Evolutionary conservation across 2,113 vertebrate species (phyloP).

Genomic region (Festucalex cinctus): DNA sequence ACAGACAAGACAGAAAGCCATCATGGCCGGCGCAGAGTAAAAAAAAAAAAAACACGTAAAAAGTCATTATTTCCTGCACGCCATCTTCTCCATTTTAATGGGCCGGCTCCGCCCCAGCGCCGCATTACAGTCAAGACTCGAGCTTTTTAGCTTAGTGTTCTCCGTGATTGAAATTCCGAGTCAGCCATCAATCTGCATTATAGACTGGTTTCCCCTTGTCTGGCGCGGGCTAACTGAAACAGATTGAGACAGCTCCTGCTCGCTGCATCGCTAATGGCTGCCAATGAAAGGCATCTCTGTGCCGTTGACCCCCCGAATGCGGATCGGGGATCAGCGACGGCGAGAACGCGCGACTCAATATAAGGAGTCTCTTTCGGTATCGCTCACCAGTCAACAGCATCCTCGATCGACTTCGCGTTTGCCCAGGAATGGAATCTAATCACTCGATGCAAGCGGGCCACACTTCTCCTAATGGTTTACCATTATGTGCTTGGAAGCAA

Average conservation of each 20-base stretch:
- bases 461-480: conserved; percentile 62
- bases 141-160: conserved; percentile 60
- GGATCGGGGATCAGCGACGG: conserved; percentile 62
- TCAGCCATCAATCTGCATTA: conserved; percentile 74
- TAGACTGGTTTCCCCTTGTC: conserved; percentile 72
- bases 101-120: conserved; percentile 25
- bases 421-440: conserved; percentile 68
- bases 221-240: conserved; percentile 73
- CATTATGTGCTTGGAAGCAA: conserved; percentile 58
- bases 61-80: conserved; percentile 32
- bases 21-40: conserved; percentile 18
- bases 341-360: conserved; percentile 64
- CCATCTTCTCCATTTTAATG: conserved; percentile 27
- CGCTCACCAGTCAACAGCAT: conserved; percentile 68
- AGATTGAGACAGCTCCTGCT: conserved; percentile 73
- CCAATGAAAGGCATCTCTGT: conserved; percentile 72
- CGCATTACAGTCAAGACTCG: conserved; percentile 52
- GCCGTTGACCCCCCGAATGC: conserved; percentile 67
- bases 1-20: conserved; percentile 27
- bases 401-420: conserved; percentile 68
- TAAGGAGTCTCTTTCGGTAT: conserved; percentile 61
- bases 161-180: conserved; percentile 69
- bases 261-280: conserved; percentile 72
- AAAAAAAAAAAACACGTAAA: conserved; percentile 23
- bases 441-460: conserved; percentile 57